Conservation (phyloP, 1,140 invertebrate species). For the Lamellibrachia luymesi region DNA sequence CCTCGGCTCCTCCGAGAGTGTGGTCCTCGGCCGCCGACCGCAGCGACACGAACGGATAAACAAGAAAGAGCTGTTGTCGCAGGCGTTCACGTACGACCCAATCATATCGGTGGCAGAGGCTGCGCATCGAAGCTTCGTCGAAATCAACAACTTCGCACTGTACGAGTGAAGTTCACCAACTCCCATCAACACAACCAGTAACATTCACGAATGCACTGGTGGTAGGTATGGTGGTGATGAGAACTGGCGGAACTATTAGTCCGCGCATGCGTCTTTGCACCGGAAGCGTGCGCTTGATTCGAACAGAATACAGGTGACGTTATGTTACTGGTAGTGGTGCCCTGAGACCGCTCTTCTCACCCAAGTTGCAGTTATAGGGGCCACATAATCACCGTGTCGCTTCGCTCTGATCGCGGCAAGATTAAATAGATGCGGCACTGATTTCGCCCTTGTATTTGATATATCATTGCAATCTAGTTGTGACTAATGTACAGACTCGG, state of each 20-base stretch:
- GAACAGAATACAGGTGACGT: neutral
- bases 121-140: neutral
- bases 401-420: neutral
- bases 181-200: neutral
- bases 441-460: neutral
- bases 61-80: neutral
- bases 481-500: neutral
- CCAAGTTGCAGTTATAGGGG: neutral
- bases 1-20: neutral
- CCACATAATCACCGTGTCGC: neutral
- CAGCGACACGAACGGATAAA: neutral
- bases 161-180: neutral
- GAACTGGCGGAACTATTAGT: neutral
- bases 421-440: neutral
- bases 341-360: neutral
- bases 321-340: neutral
- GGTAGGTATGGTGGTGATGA: too few relatives aligned
- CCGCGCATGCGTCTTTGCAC: neutral
- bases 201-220: neutral
- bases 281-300: neutral
- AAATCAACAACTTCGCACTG: slow-evolving; percentile 4
- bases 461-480: neutral
- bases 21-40: neutral
- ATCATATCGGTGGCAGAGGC: neutral
- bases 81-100: neutral